A percentile compares a stretch with the other conserved stretches of the same genome.
Conservation (phyloP, 2,797 vertebrate species). For the Chloroceryle inda region DNA sequence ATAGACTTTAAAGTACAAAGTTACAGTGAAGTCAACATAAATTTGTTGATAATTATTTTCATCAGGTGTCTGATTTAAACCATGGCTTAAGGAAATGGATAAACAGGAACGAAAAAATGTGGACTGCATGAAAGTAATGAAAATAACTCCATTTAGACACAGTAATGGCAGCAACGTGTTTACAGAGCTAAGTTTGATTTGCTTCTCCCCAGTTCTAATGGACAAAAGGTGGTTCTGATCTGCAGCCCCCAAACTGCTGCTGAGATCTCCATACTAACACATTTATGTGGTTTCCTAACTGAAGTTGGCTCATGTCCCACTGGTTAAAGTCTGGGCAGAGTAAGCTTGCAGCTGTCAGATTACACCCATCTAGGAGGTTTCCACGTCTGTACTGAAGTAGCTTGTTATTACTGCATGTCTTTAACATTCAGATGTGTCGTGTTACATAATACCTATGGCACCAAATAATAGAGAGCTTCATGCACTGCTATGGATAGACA, state of each 20-base stretch:
- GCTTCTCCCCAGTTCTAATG: neutral
- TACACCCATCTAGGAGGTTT: constrained; percentile 11
- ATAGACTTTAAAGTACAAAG: neutral
- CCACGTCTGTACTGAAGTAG: neutral
- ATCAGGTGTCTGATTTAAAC: neutral
- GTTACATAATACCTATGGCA: constrained; percentile 29
- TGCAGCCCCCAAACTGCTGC: neutral
- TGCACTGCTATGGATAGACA: neutral
- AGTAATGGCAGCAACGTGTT: neutral
- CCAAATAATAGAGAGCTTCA: neutral
- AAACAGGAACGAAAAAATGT: neutral
- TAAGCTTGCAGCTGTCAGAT: constrained; percentile 16
- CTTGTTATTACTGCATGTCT: constrained; percentile 15
- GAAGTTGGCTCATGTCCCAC: neutral
- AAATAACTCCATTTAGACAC: neutral
- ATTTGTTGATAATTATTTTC: neutral
- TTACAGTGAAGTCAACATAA: neutral
- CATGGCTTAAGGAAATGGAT: neutral
- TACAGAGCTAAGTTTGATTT: neutral
- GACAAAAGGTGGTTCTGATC: constrained; percentile 41
- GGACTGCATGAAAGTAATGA: neutral
- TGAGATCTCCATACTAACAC: neutral
- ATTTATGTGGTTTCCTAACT: neutral
- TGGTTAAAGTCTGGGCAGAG: neutral
- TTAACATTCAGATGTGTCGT: constrained; percentile 40